phyloP scores from a whole-genome alignment of 2,113 vertebrate genomes.

The Hydrochoerus hydrochaeris region DNA sequence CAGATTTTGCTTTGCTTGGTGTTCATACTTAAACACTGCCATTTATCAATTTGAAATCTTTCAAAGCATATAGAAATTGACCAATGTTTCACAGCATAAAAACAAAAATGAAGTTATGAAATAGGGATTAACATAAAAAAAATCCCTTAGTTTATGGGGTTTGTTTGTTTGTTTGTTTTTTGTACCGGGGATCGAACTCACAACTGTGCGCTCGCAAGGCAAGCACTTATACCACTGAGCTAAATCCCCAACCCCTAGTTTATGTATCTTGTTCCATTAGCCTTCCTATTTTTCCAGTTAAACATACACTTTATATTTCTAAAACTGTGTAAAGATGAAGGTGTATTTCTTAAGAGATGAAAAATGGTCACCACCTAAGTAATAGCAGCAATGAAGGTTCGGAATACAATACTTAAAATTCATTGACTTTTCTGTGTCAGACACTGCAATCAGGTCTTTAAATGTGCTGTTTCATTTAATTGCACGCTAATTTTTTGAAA shows the following conservation, averaged over 20 bases:
- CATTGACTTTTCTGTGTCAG: not conserved
- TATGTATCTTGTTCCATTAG: not conserved
- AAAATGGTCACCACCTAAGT: not conserved
- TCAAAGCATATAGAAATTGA: not conserved
- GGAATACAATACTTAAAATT: not conserved
- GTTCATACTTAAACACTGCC: not conserved
- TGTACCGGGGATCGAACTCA: too few relatives aligned
- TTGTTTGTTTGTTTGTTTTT: too few relatives aligned
- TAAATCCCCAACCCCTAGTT: too few relatives aligned
- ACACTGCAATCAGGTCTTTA: not conserved
- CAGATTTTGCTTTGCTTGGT: not conserved
- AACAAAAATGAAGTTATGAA: not conserved
- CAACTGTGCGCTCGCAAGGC: too few relatives aligned
- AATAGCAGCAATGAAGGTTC: not conserved
- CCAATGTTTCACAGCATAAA: not conserved
- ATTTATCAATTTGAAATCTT: not conserved
- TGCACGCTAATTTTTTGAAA: not conserved
- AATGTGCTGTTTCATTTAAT: not conserved
- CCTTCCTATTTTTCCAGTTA: not conserved
- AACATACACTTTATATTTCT: not conserved
- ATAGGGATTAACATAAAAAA: not conserved
- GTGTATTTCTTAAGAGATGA: not conserved
- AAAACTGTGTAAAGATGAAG: constrained; percentile 12
- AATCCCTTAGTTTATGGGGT: not conserved
- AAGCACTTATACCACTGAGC: too few relatives aligned